A percentile compares a stretch with the other conserved stretches of the same genome.
Conservation (phyloP, 2,888 invertebrate genomes). For the Brachypalpus laphriformis region DNA sequence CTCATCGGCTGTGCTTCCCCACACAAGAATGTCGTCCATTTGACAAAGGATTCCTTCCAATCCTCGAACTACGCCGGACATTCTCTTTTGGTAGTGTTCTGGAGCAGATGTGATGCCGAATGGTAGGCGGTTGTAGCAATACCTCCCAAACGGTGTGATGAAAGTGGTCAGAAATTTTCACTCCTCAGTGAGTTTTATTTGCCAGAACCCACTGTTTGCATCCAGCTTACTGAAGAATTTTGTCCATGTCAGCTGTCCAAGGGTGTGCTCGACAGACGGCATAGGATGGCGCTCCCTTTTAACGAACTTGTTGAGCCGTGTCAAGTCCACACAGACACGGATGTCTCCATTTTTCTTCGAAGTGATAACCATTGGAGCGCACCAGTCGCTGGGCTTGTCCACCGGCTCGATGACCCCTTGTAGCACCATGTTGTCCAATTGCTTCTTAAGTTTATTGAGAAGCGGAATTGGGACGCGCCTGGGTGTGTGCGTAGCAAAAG, state of each 20-base stretch:
- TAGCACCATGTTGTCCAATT: conserved; percentile 11
- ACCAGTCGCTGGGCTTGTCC: conserved; percentile 4
- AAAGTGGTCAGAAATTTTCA: conserved; percentile 10
- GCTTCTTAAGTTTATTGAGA: conserved; percentile 9
- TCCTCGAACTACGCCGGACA: neutral
- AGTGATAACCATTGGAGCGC: conserved; percentile 10
- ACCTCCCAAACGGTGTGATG: conserved; percentile 41
- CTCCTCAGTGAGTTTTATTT: neutral
- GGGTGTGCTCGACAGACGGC: conserved; percentile 71
- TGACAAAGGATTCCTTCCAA: conserved; percentile 10
- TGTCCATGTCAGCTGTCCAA: conserved; percentile 66
- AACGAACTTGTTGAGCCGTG: conserved; percentile 8
- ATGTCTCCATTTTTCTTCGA: no score
- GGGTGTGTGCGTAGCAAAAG: no score
- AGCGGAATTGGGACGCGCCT: no score
- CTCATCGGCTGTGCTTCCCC: neutral
- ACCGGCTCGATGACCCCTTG: conserved; percentile 3
- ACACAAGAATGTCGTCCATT: conserved; percentile 39
- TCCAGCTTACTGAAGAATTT: conserved; percentile 77
- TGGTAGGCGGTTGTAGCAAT: neutral
- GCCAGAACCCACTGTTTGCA: conserved; percentile 2
- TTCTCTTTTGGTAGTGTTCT: conserved; percentile 26
- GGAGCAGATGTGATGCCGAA: conserved; percentile 19
- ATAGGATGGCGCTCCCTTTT: conserved; percentile 18
- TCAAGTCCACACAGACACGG: neutral